Evolutionary conservation across 2,888 invertebrate species (phyloP), one percentile per base, ranked within the genome.

Genomic region (Drosophila pullipes): DNA sequence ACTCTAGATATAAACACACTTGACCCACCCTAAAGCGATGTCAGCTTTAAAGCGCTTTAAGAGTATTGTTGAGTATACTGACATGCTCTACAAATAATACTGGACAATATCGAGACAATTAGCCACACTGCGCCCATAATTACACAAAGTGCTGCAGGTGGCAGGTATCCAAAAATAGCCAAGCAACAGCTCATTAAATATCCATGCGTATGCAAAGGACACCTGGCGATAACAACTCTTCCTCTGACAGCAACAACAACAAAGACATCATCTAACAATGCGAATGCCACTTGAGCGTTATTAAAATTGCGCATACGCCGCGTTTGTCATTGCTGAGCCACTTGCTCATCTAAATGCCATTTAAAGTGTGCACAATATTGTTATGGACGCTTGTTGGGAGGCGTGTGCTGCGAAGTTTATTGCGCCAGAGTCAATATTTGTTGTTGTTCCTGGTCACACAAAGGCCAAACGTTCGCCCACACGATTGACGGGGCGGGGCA

Each of bases 361-460:
- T 87, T 89, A 86, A 81, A 79, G 77, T 77, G 76, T 58, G 67
- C 76, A 76, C 69, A 70, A 68, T 75, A 71, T 71, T 76, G 74
- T 74, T 72, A 61, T 65, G 68, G 49, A 50, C 67, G 68, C 65
- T 60, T 73, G 64, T 57, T 35, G 30, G 44, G 9, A 3, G 60
- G 59, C 50, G 66, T 69, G 57, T 55, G 58, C 6, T 65, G 39
- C 69, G 65, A 73, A 73, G 83, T 77, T 81, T 83, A 83, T 88
- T 88, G 85, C 86, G 89, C 78, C 73, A 81, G 74, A 70, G 80
- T 89, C 86, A 85, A 85, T 89, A 85, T 85, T 88, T 88, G 89
- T 69, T 74, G 76, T 54, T 82, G 70, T 74, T 52, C 54, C 47
- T 41, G 61, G 60, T 30, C 71, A 54, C 47, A 74, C 66, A 66